These are phyloP conservation scores for Hypotaenidia okinawae DNA, from an alignment of 2,797 vertebrate species.

Conservation along the genomic window DNA sequence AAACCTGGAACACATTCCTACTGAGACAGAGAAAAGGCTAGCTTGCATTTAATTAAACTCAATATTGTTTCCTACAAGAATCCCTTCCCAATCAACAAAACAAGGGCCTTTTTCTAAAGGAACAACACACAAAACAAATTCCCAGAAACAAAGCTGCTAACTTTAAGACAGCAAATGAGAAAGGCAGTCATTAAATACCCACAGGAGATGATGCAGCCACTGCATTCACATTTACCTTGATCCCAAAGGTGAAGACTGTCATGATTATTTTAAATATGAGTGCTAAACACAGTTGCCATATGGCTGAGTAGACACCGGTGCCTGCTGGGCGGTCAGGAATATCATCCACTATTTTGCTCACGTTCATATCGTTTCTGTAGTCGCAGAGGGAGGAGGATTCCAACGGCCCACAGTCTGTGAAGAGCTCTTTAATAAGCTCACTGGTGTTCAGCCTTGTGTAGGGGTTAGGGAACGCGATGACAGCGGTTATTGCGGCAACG, in stretches of 20 bases:
- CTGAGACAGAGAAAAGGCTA: not conserved
- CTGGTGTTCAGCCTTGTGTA: slow-evolving; percentile 98
- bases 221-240: slow-evolving; percentile 85
- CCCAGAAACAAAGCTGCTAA: not conserved
- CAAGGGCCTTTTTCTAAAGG: not conserved
- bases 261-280: slow-evolving; percentile 99
- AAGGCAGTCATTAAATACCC: not conserved
- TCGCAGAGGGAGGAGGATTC: slow-evolving; percentile 97
- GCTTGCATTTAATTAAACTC: not conserved
- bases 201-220: not conserved
- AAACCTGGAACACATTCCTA: not conserved
- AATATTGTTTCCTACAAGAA: not conserved
- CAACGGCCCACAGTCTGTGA: slow-evolving; percentile 95
- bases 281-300: slow-evolving; percentile 97
- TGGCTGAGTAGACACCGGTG: slow-evolving; percentile 93
- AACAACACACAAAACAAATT: not conserved
- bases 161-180: not conserved
- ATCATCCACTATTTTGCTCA: slow-evolving; percentile 89
- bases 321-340: slow-evolving; percentile 89
- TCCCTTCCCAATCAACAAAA: not conserved
- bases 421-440: slow-evolving; percentile 97
- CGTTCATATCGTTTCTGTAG: slow-evolving; percentile 96
- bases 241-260: slow-evolving; percentile 98
- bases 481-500: slow-evolving; percentile 93
- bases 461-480: slow-evolving; percentile 96